Percentiles rank a stretch among this genome's conserved stretches.
phyloP scores from a whole-genome alignment of 2,888 invertebrate species.

The Mallateleia sp. region DNA sequence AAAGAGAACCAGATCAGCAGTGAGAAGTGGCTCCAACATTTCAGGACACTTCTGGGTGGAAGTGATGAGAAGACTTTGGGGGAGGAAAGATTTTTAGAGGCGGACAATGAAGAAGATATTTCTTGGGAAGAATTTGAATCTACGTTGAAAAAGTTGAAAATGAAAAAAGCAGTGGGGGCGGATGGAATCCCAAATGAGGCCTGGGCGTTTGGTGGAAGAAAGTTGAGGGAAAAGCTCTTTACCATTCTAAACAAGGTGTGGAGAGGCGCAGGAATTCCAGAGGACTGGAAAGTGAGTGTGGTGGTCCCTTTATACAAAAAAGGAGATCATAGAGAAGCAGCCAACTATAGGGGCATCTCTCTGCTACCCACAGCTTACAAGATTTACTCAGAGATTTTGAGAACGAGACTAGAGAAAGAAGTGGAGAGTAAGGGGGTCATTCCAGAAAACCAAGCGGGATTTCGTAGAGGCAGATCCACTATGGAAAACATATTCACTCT shows the following conservation, averaged over 20 bases:
- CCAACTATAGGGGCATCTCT: too few species aligned
- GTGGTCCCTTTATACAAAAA: too few species aligned
- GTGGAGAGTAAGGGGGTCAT: too few species aligned
- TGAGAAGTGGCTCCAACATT: slow-evolving; percentile 19
- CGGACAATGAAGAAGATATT: neutral
- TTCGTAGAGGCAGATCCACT: too few species aligned
- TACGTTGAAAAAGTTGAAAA: slow-evolving; percentile 46
- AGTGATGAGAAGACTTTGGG: neutral
- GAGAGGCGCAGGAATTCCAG: slow-evolving; percentile 57
- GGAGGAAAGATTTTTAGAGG: neutral
- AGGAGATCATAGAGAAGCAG: too few species aligned
- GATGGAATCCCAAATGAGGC: slow-evolving; percentile 73
- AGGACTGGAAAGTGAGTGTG: too few species aligned
- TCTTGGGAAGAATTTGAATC: slow-evolving; percentile 39
- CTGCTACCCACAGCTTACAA: too few species aligned
- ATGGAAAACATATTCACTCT: too few species aligned
- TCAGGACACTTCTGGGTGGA: slow-evolving; percentile 21
- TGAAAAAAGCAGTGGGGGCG: slow-evolving; percentile 57
- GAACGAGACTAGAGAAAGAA: too few species aligned
- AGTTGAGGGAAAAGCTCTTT: neutral
- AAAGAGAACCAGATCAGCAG: neutral
- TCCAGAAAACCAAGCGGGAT: too few species aligned
- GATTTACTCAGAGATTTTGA: too few species aligned
- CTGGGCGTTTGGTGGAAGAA: slow-evolving; percentile 55
- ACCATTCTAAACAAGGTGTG: slow-evolving; percentile 25